phyloP scores from a whole-genome alignment of 92 coral and sea anemone genomes.

The Porites cylindrica region DNA sequence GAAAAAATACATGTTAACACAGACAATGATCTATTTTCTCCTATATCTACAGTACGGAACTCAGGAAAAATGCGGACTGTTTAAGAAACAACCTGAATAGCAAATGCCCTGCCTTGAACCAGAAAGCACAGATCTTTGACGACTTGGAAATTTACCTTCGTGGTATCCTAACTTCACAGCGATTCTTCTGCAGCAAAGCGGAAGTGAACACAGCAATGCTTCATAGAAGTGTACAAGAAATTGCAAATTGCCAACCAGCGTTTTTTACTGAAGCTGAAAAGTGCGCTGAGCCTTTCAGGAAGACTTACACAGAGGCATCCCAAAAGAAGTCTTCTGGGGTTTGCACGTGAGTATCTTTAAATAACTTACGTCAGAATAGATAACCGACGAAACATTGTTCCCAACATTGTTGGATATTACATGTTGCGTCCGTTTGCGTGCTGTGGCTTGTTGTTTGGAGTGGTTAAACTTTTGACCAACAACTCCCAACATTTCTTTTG shows the following conservation, averaged over 20 bases:
- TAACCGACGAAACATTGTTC: no score
- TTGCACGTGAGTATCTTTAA: slow-evolving; percentile 26
- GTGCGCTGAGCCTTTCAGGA: slow-evolving; percentile 39
- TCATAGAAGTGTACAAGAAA: slow-evolving; percentile 1
- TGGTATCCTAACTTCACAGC: slow-evolving; percentile 8
- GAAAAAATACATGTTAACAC: no score
- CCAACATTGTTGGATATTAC: no score
- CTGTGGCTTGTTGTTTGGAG: no score
- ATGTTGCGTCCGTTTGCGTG: no score
- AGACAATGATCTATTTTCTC: not conserved
- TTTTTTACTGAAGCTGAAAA: slow-evolving; percentile 25
- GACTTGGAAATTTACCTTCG: slow-evolving; percentile 20
- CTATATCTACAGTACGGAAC: not conserved
- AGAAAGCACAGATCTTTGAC: slow-evolving; percentile 1
- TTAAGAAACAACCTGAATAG: slow-evolving; percentile 1
- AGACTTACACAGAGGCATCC: not conserved
- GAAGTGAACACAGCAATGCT: not conserved
- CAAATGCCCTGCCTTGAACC: slow-evolving; percentile 13
- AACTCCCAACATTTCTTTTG: no score
- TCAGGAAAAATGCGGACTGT: slow-evolving; percentile 12
- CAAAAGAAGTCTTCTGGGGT: slow-evolving; percentile 19
- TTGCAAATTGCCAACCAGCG: not conserved
- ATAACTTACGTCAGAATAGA: no score
- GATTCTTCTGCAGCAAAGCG: slow-evolving; percentile 19
- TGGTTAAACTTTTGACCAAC: no score